These are phyloP conservation scores for Chironomus tepperi DNA, from an alignment of 1,140 invertebrate genomes.

Conservation along the genomic window DNA sequence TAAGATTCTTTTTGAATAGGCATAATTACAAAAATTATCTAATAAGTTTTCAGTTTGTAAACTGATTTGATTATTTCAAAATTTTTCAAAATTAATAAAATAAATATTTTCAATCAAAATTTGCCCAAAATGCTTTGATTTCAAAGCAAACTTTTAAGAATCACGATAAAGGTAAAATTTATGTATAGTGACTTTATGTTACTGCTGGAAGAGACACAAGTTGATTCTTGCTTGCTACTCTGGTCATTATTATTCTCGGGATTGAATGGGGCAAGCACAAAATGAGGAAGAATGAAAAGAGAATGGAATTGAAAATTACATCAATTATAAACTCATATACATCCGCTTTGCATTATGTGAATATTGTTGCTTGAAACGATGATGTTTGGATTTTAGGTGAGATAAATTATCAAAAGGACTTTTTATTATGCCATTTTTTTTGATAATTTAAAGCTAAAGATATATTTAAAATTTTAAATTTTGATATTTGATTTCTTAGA, in stretches of 20 bases:
- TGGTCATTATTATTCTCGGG: not conserved
- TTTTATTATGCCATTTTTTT: too few species aligned
- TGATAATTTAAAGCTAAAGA: too few species aligned
- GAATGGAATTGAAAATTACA: conserved; percentile 18
- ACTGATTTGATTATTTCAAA: too few species aligned
- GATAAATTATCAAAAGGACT: not conserved
- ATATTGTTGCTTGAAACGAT: not conserved
- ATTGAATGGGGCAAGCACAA: not conserved
- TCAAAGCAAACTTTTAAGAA: not conserved
- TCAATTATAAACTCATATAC: conserved; percentile 23
- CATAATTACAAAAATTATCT: not conserved
- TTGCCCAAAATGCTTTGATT: not conserved
- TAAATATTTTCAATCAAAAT: too few species aligned
- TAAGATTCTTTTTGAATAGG: not conserved
- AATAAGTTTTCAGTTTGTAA: too few species aligned
- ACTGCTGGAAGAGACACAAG: too few species aligned
- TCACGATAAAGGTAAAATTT: not conserved
- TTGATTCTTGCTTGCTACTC: too few species aligned
- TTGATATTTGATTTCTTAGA: too few species aligned
- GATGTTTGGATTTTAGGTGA: not conserved
- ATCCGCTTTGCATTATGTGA: not conserved
- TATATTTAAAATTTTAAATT: too few species aligned
- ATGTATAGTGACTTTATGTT: not conserved
- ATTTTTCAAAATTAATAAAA: too few species aligned
- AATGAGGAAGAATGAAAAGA: not conserved